Evolutionary conservation across 2,113 vertebrate genomes (phyloP), one percentile per base, ranked within the genome.

Genomic region (Gymnarchus niloticus): DNA sequence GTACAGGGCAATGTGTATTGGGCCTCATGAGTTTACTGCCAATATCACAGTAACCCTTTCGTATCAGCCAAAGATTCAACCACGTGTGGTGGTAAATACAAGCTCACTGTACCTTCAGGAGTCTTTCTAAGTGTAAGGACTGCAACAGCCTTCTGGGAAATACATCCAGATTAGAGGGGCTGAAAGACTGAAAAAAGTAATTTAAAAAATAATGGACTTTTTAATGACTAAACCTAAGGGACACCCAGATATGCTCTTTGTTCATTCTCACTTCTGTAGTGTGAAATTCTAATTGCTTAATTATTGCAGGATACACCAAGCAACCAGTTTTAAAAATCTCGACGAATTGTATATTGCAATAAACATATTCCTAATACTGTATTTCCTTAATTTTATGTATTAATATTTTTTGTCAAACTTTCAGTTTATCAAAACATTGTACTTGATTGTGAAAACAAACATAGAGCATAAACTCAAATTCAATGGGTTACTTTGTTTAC

Each of bases 201-300:
- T 95, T 95, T 95, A 94, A 95, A 95, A 95, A 95, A 95, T 95
- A 95, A 95, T 95, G 95, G 95, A 94, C 94, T 95, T 95, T 95
- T 95, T 95, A 95, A 95, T 95, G 95, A 95, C 95, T 94, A 94
- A 95, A 95, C 94, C 95, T 95, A 92, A 93, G 94, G 94, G 95
- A 95, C 94, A 94, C 94, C 93, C 95, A 94, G 93, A 95, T 95
- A 94, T 95, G 95, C 93, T 94, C 94, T 95, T 95, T 95, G 94
- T 95, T 95, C 93, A 95, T 95, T 95, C 95, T 95, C 94, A 94
- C 94, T 93, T 94, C 94, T 94, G 94, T 95, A 95, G 95, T 95
- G 93, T 95, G 95, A 95, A 95, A 95, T 92, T 95, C 93, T 93
- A 94, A 95, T 94, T 95, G 94, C 94, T 95, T 95, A 95, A 95